These are phyloP conservation scores for Eudasyphora cyanicolor DNA, from an alignment of 2,888 invertebrate genomes.

Conservation along the genomic window DNA sequence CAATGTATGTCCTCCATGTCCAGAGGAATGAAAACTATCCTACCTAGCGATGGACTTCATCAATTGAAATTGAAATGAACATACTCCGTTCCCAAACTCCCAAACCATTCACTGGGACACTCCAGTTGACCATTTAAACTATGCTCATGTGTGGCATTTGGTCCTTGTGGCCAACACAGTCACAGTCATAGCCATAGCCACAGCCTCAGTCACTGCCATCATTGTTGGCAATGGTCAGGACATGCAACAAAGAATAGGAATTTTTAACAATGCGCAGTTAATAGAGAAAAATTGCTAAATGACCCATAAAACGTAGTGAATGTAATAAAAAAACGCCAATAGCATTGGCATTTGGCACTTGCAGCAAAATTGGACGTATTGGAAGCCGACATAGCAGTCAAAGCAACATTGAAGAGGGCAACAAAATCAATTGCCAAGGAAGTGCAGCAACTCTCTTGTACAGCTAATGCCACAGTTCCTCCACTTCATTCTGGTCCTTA, in stretches of 20 bases:
- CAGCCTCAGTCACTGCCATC: neutral
- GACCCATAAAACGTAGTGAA: slow-evolving; percentile 68
- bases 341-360: too few species aligned
- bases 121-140: slow-evolving; percentile 59
- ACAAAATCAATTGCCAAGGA: slow-evolving; percentile 3
- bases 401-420: neutral
- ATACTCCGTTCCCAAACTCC: neutral
- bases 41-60: slow-evolving; percentile 15
- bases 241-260: slow-evolving; percentile 31
- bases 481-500: neutral
- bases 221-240: slow-evolving; percentile 60
- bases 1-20: neutral
- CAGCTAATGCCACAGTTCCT: neutral
- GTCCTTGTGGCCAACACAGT: neutral
- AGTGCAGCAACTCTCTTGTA: neutral
- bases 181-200: too few species aligned
- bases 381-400: slow-evolving; percentile 7
- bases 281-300: slow-evolving; percentile 69
- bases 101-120: neutral
- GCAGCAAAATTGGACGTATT: too few species aligned
- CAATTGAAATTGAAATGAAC: slow-evolving; percentile 60
- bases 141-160: slow-evolving; percentile 24
- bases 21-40: neutral
- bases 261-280: slow-evolving; percentile 51
- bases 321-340: slow-evolving; percentile 55